Conservation (phyloP, 1,140 invertebrate genomes). For the Hyphantria cunea region DNA sequence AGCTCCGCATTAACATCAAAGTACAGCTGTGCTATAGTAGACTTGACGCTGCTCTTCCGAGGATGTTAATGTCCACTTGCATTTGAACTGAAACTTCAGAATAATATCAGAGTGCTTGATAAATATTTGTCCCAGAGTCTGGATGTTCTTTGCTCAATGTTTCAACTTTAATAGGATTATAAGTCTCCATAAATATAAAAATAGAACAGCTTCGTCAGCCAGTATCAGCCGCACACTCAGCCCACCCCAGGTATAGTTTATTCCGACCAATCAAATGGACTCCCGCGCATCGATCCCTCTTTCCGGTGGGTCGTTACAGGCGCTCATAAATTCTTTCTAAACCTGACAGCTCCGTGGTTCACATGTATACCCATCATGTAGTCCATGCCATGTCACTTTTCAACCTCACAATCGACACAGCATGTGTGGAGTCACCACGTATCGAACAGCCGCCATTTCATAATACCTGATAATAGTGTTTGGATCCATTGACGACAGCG, state of each 20-base stretch:
- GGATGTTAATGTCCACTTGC: too few relatives aligned
- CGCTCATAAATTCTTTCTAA: conserved; percentile 55
- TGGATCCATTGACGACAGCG: conserved; percentile 21
- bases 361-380: conserved; percentile 58
- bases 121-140: too few relatives aligned
- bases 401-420: conserved; percentile 54
- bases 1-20: too few relatives aligned
- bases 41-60: too few relatives aligned
- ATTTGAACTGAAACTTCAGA: too few relatives aligned
- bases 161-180: too few relatives aligned
- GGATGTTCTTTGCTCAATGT: too few relatives aligned
- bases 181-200: too few relatives aligned
- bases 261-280: not conserved
- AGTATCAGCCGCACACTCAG: not conserved
- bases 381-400: conserved; percentile 41
- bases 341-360: conserved; percentile 47
- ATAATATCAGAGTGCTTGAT: too few relatives aligned
- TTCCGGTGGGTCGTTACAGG: conserved; percentile 43
- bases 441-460: conserved; percentile 55
- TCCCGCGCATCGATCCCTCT: conserved; percentile 32
- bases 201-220: too few relatives aligned
- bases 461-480: conserved; percentile 41
- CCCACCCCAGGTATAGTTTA: not conserved
- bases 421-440: conserved; percentile 66
- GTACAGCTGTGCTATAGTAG: too few relatives aligned